Base-by-base conservation (phyloP, 2,888 invertebrate species). In the Dromius quadrimaculatus region DNA sequence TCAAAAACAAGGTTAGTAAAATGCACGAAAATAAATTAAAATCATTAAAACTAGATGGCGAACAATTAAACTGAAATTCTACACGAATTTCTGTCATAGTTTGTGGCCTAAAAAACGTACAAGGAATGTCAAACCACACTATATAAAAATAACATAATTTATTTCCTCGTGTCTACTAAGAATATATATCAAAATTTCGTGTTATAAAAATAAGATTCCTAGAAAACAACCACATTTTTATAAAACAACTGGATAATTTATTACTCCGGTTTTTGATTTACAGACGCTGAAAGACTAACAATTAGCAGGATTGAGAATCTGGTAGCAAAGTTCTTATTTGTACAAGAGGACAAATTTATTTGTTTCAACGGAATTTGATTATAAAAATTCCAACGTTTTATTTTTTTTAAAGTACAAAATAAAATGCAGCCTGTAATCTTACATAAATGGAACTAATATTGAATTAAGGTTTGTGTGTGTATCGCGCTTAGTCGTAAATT, bases 101-200 rank as follows among this genome's bases (percentile, higher is more conserved):
- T 66, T 57, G 57, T 41, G 17, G 38, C 28, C n/a, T 19, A 66
- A 28, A 66, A 34, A 36, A 50, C 17, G 6, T 5, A 66, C 15
- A 19, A 50, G 23, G 54, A 50, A 65, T 59, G 59, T 68, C 68
- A 59, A 66, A 54, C 50, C 54, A 20, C 43, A 20, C 43, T 9
- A n/a, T n/a, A 59, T 59, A 43, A 68, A 68, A 68, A 68, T 68
- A 68, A 59, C 57, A 59, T 59, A 68, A 68, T 68, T 68, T 68
- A 68, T 59, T 34, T 11, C 22, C 38, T 17, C 9, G 20, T 57
- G 66, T 54, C 66, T 57, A 17, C 34, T 54, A 28, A 32, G 43
- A 43, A 43, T 32, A 68, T 68, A 68, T 66, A 66, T 66, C 66
- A 66, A 66, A 63, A 66, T 65, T 54, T 65, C 54, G 22, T 9